phyloP scores from a whole-genome alignment of 2,888 invertebrate genomes.

The Caenorhabditis parvicauda region DNA sequence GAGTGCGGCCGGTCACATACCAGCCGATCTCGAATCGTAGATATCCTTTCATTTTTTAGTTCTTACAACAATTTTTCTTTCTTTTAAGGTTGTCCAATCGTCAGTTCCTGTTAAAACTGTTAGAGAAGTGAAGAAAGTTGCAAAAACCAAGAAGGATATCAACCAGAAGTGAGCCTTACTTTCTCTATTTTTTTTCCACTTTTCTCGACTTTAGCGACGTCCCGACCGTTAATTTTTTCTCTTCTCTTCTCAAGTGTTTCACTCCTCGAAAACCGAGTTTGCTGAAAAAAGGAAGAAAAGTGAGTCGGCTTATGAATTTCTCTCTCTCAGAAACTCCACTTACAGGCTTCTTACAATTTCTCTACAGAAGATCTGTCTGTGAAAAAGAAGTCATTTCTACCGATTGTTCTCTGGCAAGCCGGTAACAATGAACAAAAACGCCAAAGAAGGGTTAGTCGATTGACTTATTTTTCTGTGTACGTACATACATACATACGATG shows the following conservation, averaged over 20 bases:
- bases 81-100: too few relatives aligned
- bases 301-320: neutral
- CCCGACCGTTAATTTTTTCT: neutral
- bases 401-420: slow-evolving; percentile 5
- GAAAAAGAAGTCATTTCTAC: slow-evolving; percentile 8
- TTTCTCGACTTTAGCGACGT: too few relatives aligned
- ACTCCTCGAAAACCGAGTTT: slow-evolving; percentile 17
- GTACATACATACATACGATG: neutral
- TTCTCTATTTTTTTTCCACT: too few relatives aligned
- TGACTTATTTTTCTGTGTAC: neutral
- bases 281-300: slow-evolving; percentile 18
- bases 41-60: too few relatives aligned
- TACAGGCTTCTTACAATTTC: slow-evolving; percentile 25
- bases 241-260: slow-evolving; percentile 1
- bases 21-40: too few relatives aligned
- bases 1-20: too few relatives aligned
- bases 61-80: too few relatives aligned
- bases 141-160: slow-evolving; percentile 18
- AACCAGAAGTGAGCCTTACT: slow-evolving; percentile 21
- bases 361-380: slow-evolving; percentile 19
- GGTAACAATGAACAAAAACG: slow-evolving; percentile 29
- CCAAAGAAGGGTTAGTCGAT: slow-evolving; percentile 19
- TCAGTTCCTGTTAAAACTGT: too few relatives aligned
- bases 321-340: neutral
- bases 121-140: slow-evolving; percentile 21